phyloP scores from a whole-genome alignment of 2,797 vertebrate species.

The Loriculus beryllinus region DNA sequence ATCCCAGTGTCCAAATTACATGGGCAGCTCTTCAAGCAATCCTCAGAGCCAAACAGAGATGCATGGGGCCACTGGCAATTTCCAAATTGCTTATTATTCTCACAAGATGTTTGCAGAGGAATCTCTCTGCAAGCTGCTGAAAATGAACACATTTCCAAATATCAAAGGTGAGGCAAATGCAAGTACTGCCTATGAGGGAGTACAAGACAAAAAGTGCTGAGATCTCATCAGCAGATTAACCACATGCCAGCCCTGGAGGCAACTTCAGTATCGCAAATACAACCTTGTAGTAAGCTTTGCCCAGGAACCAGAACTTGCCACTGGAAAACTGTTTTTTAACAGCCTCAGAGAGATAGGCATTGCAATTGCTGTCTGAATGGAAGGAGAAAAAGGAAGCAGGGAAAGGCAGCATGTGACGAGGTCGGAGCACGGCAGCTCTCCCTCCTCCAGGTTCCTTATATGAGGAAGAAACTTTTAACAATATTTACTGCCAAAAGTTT shows the following conservation, averaged over 20 bases:
- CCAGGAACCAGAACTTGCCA: background rate
- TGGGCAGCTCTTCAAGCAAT: background rate
- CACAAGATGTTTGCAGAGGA: background rate
- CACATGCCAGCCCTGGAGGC: conserved; percentile 27
- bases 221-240: background rate
- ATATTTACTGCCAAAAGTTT: background rate
- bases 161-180: conserved; percentile 23
- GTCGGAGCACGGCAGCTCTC: background rate
- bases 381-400: background rate
- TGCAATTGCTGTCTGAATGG: background rate
- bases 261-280: background rate
- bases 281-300: background rate
- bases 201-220: conserved; percentile 2
- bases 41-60: background rate
- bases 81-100: conserved; percentile 23
- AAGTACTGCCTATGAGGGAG: conserved; percentile 1
- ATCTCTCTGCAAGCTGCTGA: background rate
- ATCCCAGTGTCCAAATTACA: background rate
- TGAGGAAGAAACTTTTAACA: background rate
- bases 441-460: background rate
- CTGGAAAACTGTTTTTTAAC: background rate
- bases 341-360: background rate
- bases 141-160: conserved; percentile 32
- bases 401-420: background rate
- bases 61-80: background rate